Conservation (phyloP, 2,888 invertebrate species). For the Andrena haemorrhoa region DNA sequence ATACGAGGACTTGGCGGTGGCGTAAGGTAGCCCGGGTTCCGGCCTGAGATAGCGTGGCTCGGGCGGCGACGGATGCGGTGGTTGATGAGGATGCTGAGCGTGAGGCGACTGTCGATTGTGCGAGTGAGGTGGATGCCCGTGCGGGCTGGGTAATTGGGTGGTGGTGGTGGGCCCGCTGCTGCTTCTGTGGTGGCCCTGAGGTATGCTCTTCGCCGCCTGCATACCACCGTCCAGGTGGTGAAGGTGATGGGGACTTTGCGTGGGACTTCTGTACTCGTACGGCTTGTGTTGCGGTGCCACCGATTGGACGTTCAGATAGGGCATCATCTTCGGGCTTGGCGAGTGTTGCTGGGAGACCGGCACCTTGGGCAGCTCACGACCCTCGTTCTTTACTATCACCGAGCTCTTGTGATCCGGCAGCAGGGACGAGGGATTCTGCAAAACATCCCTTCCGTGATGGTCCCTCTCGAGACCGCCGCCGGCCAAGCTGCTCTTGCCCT, state of each 20-base stretch:
- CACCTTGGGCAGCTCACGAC: slow-evolving; percentile 87
- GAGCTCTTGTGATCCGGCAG: slow-evolving; percentile 90
- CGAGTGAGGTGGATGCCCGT: slow-evolving; percentile 84
- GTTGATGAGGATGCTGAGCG: slow-evolving; percentile 79
- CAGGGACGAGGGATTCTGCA: slow-evolving; percentile 89
- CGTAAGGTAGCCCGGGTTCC: slow-evolving; percentile 81
- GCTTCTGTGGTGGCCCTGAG: slow-evolving; percentile 83
- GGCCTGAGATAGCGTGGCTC: slow-evolving; percentile 82
- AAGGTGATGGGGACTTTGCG: slow-evolving; percentile 85
- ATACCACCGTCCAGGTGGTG: slow-evolving; percentile 82
- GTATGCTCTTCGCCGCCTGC: slow-evolving; percentile 78
- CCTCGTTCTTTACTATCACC: slow-evolving; percentile 93
- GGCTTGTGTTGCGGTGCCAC: slow-evolving; percentile 80
- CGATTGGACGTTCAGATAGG: slow-evolving; percentile 82
- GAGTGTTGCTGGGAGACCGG: slow-evolving; percentile 84
- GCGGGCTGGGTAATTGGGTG: slow-evolving; percentile 85
- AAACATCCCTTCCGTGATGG: slow-evolving; percentile 82
- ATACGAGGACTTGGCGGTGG: slow-evolving; percentile 83
- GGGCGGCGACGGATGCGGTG: slow-evolving; percentile 82
- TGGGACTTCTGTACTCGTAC: slow-evolving; percentile 83
- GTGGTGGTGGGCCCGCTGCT: slow-evolving; percentile 66
- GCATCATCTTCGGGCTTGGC: slow-evolving; percentile 83
- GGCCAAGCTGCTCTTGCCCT: slow-evolving; percentile 82
- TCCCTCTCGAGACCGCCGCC: slow-evolving; percentile 83
- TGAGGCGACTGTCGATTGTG: slow-evolving; percentile 84